Conservation (phyloP, 1,140 invertebrate species). For the Holcopasites calliopsidis region DNA sequence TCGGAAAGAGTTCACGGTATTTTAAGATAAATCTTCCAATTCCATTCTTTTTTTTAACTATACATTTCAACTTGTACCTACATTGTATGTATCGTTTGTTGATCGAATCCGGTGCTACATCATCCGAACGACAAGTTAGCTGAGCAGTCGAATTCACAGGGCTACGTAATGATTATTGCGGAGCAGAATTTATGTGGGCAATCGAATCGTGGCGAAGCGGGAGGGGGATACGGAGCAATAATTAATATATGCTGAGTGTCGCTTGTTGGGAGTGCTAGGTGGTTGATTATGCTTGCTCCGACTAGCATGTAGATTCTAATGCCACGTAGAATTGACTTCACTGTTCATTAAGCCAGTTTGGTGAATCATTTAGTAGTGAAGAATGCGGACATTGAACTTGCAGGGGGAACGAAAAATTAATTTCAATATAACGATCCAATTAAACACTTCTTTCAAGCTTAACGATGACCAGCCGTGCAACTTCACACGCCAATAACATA, state of each 20-base stretch:
- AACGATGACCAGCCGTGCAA: too few relatives aligned
- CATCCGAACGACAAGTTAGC: not conserved
- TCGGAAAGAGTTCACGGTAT: too few relatives aligned
- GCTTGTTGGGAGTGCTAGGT: constrained; percentile 63
- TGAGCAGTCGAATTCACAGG: constrained; percentile 9
- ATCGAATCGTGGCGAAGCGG: constrained; percentile 17
- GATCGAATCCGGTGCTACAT: not conserved
- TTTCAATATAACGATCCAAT: too few relatives aligned
- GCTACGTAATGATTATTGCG: constrained; percentile 8
- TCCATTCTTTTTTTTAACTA: too few relatives aligned
- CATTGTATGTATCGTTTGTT: not conserved
- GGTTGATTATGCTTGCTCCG: constrained; percentile 68
- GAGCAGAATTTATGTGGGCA: constrained; percentile 25
- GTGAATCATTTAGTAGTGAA: not conserved
- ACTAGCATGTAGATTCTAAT: too few relatives aligned
- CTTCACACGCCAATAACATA: too few relatives aligned
- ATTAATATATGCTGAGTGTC: constrained; percentile 71
- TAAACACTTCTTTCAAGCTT: too few relatives aligned
- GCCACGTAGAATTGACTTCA: too few relatives aligned
- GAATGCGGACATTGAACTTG: too few relatives aligned
- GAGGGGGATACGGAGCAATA: constrained; percentile 47
- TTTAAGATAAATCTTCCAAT: too few relatives aligned
- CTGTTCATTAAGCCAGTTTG: not conserved
- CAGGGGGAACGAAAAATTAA: too few relatives aligned
- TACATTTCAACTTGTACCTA: too few relatives aligned